Percentiles rank a stretch among this genome's conserved stretches.
These are phyloP conservation scores for Hypanus sabinus DNA, from an alignment of 2,113 vertebrate species.

Conservation along the genomic window DNA sequence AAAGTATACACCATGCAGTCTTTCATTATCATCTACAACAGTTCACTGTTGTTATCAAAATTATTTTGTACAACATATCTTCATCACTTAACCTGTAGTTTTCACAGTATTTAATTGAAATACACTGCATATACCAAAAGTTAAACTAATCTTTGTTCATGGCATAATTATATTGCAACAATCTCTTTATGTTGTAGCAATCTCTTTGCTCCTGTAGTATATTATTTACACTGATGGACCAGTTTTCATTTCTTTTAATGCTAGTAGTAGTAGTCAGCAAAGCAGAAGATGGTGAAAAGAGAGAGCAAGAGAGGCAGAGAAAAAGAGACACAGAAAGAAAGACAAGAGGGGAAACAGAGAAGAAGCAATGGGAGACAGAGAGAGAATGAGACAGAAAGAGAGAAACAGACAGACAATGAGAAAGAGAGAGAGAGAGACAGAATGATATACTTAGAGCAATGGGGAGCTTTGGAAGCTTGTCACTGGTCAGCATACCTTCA, in stretches of 20 bases:
- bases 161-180: background rate
- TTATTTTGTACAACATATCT: background rate
- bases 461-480: too few species aligned
- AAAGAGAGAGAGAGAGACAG: too few species aligned
- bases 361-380: too few species aligned
- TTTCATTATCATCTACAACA: background rate
- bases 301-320: too few species aligned
- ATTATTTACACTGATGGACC: background rate
- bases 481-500: background rate
- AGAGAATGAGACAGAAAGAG: too few species aligned
- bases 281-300: background rate
- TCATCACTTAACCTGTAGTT: background rate
- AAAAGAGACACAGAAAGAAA: too few species aligned
- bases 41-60: background rate
- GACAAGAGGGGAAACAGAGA: too few species aligned
- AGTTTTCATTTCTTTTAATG: background rate
- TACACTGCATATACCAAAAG: background rate
- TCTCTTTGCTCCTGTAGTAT: background rate
- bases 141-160: conserved; percentile 1
- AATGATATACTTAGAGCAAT: too few species aligned
- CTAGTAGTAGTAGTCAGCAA: background rate
- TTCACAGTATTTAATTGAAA: background rate
- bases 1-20: background rate
- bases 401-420: too few species aligned
- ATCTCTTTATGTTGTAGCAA: background rate